Evolutionary conservation across 1,140 invertebrate species (phyloP), one percentile per base, ranked within the genome.

Genomic region (Mylabris phalerata): DNA sequence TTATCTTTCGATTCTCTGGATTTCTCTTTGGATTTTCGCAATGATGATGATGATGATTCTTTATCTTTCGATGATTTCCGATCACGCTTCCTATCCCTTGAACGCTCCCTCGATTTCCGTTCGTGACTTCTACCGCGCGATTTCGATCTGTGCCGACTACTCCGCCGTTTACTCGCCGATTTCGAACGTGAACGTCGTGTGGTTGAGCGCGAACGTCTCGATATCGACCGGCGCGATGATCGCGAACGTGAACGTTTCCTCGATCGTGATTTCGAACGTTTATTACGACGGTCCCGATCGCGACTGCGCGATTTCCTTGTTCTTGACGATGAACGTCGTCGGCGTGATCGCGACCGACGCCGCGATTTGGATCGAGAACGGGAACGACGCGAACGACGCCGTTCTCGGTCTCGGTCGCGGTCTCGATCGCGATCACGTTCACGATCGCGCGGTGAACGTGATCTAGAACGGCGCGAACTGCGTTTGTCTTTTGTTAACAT

Each of bases 401-500:
- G 58, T 41, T 73, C 70, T 38, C 71, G 59, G 5, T 73, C 76
- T 26, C 78, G 71, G 24, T 78, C 74, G 26, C 75, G 68, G 39
- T 40, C 39, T 40, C 10, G 39, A 40, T 40, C 39, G 41, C 73
- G 62, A 6, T 73, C 72, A 43, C 75, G 63, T 6, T 75, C 78
- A 4, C 71, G 64, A 3, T 73, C 73, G 9, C 73, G 55, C 13
- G 70, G 65, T 44, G 73, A 65, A 5, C 85, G 79, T 0, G 84
- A 87, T 6, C 79, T 71, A 1, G 81, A 82, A 9, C 81, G 71
- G 48, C 76, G 75, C 1, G 68, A 73, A 48, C 72, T 69, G 60
- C 87, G 77, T 69, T 92, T 92, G 57, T 92, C 89, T 73, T 92
- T 91, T 1, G 88, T 88, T 7, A 91, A 69, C 77, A 91, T 84